Evolutionary conservation across 2,888 invertebrate species (phyloP).

Genomic region (Hecatera dysodea): DNA sequence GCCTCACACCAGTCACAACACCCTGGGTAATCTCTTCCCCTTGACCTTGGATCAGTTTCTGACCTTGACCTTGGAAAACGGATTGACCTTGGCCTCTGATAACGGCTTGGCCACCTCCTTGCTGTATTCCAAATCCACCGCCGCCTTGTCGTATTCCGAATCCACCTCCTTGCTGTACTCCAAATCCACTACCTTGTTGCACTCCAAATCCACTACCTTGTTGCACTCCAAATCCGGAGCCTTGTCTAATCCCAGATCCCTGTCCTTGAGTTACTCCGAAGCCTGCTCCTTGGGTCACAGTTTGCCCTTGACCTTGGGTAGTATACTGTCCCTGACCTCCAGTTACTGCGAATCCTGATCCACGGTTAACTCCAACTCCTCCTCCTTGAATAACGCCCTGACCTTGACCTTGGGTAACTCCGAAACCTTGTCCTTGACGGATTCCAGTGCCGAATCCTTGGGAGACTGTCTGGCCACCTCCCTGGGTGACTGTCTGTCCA

Average conservation of each 20-base stretch:
- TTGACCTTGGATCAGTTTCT: constrained; percentile 63
- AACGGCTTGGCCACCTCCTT: constrained; percentile 24
- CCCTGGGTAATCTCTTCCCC: constrained; percentile 58
- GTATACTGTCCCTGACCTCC: constrained; percentile 42
- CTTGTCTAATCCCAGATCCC: constrained; percentile 20
- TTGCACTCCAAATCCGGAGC: constrained; percentile 27
- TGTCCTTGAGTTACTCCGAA: constrained; percentile 41
- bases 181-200: constrained; percentile 24
- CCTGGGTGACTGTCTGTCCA: constrained; percentile 40
- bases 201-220: constrained; percentile 49
- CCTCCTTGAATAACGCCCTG: constrained; percentile 52
- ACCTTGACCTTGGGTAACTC: constrained; percentile 32
- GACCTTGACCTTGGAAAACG: constrained; percentile 31
- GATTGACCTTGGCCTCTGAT: constrained; percentile 50
- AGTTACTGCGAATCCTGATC: constrained; percentile 34
- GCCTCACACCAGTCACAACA: constrained; percentile 72
- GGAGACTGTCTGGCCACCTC: constrained; percentile 21
- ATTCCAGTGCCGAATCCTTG: constrained; percentile 60
- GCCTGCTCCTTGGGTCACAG: constrained; percentile 45
- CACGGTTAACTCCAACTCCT: constrained; percentile 29
- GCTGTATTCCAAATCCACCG: constrained; percentile 42
- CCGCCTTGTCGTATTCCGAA: constrained; percentile 32
- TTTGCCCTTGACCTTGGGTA: constrained; percentile 48
- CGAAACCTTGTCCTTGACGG: constrained; percentile 47
- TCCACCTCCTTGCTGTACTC: constrained; percentile 46